Percentiles rank a stretch among this genome's conserved stretches.
Evolutionary conservation across 2,113 vertebrate genomes (phyloP).

Genomic region (Vombatus ursinus): DNA sequence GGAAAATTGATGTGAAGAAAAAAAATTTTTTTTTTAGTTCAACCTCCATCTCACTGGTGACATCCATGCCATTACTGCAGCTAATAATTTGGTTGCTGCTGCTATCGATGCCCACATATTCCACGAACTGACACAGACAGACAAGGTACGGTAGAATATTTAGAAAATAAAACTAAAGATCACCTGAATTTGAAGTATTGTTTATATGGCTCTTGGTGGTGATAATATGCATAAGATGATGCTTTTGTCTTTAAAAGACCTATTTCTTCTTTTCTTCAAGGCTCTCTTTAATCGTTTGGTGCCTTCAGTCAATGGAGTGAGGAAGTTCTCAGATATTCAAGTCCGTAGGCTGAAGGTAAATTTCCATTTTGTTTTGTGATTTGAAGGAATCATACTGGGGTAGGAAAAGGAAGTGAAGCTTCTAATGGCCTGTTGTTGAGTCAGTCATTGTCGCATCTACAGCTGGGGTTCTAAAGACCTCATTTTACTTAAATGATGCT

Average conservation of each 20-base stretch:
- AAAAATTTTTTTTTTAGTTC: constrained; percentile 88
- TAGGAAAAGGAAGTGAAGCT: background rate
- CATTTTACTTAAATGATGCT: background rate
- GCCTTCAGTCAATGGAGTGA: constrained; percentile 87
- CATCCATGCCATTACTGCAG: constrained; percentile 98
- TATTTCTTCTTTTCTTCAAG: constrained; percentile 73
- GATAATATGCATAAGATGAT: background rate
- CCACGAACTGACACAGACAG: constrained; percentile 94
- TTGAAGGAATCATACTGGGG: background rate
- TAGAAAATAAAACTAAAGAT: background rate
- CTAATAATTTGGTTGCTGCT: constrained; percentile 97
- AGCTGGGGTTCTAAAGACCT: background rate
- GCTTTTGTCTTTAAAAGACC: background rate
- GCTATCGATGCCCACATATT: constrained; percentile 96
- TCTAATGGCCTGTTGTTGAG: background rate
- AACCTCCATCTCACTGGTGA: constrained; percentile 99
- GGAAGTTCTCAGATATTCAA: constrained; percentile 93
- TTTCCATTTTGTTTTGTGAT: constrained; percentile 13
- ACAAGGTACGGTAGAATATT: constrained; percentile 88
- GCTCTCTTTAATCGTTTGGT: constrained; percentile 96
- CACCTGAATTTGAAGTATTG: background rate
- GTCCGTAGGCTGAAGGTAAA: constrained; percentile 91
- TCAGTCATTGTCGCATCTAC: background rate
- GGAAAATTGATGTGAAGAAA: constrained; percentile 48
- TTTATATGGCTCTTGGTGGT: background rate